Evolutionary conservation across 2,797 vertebrate genomes (phyloP), one percentile per base, ranked within the genome.

Genomic region (Hoplostethus atlanticus): DNA sequence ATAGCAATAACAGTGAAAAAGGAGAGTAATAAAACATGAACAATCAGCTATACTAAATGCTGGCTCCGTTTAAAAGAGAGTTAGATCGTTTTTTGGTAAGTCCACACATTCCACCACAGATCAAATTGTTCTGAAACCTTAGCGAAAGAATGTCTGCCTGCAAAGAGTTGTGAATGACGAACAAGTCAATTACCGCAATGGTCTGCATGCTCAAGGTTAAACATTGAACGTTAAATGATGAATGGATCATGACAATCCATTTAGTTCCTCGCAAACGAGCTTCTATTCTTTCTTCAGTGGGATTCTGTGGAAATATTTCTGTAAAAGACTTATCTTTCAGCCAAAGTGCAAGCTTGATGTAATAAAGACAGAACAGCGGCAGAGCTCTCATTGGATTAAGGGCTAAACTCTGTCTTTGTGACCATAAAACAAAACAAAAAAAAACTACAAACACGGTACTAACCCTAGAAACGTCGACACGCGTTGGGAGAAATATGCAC

Each of bases 181-280:
- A 50, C 71, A 72, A 51, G 55, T 13, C 54, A 66, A 79, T 72
- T 64, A 70, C 63, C 57, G 2, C 0, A 12, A 57, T 11, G 13
- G 63, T 50, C 70, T 62, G 42, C 2, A 25, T 15, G 28, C n/a
- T 69, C 48, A 80, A 83, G 75, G 69, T 74, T 61, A 83, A 80
- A 78, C 63, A 34, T 64, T 70, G 52, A 60, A 28, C 65, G 56
- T 47, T 28, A 44, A 46, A 65, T 66, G 64, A 59, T 73, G 48
- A 62, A 70, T 74, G 47, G 36, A 58, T 50, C 56, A 55, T 8
- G 16, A 11, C 42, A 61, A 48, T 68, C 44, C 55, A 30, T 71
- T 64, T 17, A 0, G 8, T 50, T 55, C 62, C 38, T 25, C 9
- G 21, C 25, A 50, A 62, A 73, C 50, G 1, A 73, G 30, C 58